A percentile compares a stretch with the other conserved stretches of the same genome.
phyloP scores from a whole-genome alignment of 2,888 invertebrate species.

The Ceratothoa steindachneri region DNA sequence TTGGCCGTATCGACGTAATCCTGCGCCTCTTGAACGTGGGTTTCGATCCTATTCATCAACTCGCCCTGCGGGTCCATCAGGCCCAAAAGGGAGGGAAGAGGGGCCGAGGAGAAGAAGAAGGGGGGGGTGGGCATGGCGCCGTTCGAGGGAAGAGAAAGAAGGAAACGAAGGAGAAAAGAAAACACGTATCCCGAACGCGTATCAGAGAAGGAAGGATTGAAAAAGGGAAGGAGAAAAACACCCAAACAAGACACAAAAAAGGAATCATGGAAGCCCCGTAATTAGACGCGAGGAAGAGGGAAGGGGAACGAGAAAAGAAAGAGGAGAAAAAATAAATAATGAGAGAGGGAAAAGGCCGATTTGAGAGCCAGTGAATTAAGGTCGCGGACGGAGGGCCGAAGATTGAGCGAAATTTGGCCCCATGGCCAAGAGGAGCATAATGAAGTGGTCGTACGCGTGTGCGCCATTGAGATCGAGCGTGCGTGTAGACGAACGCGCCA shows the following conservation, averaged over 20 bases:
- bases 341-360: not conserved
- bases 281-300: not conserved
- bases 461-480: constrained; percentile 28
- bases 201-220: not conserved
- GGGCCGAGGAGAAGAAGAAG: not conserved
- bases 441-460: constrained; percentile 27
- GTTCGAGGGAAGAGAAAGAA: not conserved
- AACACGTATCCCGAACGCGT: not conserved
- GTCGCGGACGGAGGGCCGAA: constrained; percentile 2
- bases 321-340: not conserved
- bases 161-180: constrained; percentile 9
- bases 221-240: not conserved
- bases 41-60: constrained; percentile 99
- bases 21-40: constrained; percentile 99
- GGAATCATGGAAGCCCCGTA: constrained; percentile 3
- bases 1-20: constrained; percentile 99
- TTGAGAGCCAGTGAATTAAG: not conserved
- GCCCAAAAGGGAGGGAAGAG: constrained; percentile 13
- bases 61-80: constrained; percentile 70
- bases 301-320: not conserved
- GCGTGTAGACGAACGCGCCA: constrained; percentile 12
- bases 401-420: constrained; percentile 9
- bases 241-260: not conserved
- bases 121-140: not conserved
- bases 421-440: constrained; percentile 30